Evolutionary conservation across 2,797 vertebrate genomes (phyloP).

Genomic region (Gambusia yucatana): DNA sequence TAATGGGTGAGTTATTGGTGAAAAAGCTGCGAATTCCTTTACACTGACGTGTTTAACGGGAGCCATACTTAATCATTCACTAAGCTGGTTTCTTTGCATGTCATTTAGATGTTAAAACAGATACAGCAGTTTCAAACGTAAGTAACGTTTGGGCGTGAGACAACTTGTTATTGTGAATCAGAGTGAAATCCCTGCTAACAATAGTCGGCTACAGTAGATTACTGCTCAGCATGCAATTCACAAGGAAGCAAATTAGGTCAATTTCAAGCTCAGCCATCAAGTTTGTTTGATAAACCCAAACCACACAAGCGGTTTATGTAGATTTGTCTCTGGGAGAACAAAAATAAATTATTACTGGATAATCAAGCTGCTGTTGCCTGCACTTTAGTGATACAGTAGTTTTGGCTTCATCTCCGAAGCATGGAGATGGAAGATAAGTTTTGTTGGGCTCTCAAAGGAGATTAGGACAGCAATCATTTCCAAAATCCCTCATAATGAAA

Average conservation of each 20-base stretch:
- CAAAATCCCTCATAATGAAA: slow-evolving; percentile 55
- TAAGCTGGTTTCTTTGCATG: not conserved
- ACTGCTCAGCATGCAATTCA: slow-evolving; percentile 17
- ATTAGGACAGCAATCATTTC: slow-evolving; percentile 64
- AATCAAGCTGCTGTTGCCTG: slow-evolving; percentile 37
- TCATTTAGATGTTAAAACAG: not conserved
- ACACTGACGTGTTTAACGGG: slow-evolving; percentile 9
- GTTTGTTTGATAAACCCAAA: slow-evolving; percentile 28
- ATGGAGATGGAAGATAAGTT: slow-evolving; percentile 65
- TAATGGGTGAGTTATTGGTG: slow-evolving; percentile 21
- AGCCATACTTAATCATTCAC: slow-evolving; percentile 24
- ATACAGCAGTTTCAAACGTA: not conserved
- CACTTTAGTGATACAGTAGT: slow-evolving; percentile 38
- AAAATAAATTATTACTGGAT: slow-evolving; percentile 17
- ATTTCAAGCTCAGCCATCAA: slow-evolving; percentile 17
- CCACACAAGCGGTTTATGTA: slow-evolving; percentile 32
- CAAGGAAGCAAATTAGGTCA: slow-evolving; percentile 34
- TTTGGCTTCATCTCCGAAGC: slow-evolving; percentile 49
- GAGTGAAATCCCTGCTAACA: slow-evolving; percentile 6
- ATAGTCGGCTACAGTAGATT: slow-evolving; percentile 18
- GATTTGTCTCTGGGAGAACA: slow-evolving; percentile 20
- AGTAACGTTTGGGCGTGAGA: not conserved
- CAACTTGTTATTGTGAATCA: not conserved
- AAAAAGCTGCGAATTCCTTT: slow-evolving; percentile 11
- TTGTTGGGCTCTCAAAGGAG: slow-evolving; percentile 59